These are phyloP conservation scores for Parapsyche elsis DNA, from an alignment of 1,140 invertebrate species.

Conservation along the genomic window DNA sequence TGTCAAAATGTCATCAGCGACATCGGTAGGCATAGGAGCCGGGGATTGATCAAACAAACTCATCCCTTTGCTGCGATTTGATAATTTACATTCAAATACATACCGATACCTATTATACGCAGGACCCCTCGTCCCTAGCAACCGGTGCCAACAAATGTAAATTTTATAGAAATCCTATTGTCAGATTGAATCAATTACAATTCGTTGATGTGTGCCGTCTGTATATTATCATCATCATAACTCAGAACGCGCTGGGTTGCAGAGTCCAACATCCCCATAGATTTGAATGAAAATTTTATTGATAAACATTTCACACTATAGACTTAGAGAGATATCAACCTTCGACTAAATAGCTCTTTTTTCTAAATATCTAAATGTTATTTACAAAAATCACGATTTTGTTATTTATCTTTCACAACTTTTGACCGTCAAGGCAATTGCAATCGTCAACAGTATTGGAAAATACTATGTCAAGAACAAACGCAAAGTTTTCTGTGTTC, in stretches of 20 bases:
- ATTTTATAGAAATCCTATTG: no score
- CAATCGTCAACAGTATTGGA: slow-evolving; percentile 19
- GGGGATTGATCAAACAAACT: slow-evolving; percentile 18
- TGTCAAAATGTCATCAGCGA: slow-evolving; percentile 8
- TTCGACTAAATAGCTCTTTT: not conserved
- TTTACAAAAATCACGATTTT: slow-evolving; percentile 29
- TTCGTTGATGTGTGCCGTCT: no score
- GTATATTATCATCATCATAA: no score
- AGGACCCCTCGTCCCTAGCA: not conserved
- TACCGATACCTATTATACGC: not conserved
- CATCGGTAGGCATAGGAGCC: not conserved
- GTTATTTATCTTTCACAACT: slow-evolving; percentile 27
- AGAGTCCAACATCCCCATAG: no score
- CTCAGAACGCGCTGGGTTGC: no score
- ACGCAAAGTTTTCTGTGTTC: not conserved
- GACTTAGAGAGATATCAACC: not conserved
- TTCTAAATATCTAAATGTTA: not conserved
- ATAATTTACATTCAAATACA: slow-evolving; percentile 3
- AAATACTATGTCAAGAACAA: slow-evolving; percentile 32
- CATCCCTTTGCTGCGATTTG: not conserved
- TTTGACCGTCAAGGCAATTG: slow-evolving; percentile 31
- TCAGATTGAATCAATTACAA: no score
- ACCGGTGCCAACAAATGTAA: no score
- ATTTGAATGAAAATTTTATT: no score
- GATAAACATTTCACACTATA: not conserved